Evolutionary conservation across 1,140 invertebrate genomes (phyloP), one percentile per base, ranked within the genome.

Genomic region (Cepaea nemoralis): DNA sequence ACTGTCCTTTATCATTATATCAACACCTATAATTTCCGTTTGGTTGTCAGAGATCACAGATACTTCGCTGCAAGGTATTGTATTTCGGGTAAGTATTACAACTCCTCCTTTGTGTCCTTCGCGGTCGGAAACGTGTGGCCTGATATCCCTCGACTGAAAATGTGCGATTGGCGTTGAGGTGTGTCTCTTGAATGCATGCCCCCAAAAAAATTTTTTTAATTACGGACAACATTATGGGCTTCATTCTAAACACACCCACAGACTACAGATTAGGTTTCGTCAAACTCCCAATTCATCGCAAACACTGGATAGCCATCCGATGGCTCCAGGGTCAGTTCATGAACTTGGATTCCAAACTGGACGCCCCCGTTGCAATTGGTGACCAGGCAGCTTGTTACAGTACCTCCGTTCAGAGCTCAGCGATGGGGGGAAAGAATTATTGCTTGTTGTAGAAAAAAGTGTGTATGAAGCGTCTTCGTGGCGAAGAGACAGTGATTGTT

Each of bases 291-390:
- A 91, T 98, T 55, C 94, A 95, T 78, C 92, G 95, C 77, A 94
- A 97, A 87, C 97, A 98, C 89, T 98, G 97, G 97, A 95, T 98
- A 86, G 94, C 96, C 19, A 93, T 89, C 22, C 83, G 87, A 35
- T 84, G 87, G 76, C 87, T 90, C 27, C 83, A 87, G 82, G 94
- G 94, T 81, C 92, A 93, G 71, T 99, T 95, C 93, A 98, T 97
- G 88, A 98, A 98, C 93, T 92, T 99, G 24, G 97, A 99, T 91
- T 98, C 97, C 0, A 99, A 99, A 91, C 91, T 98, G 67, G 94
- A 87, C 92, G 19, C 97, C 97, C 77, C 77, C 33, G 50, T 33
- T 48, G 88, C 94, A 31, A 97, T 98, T 90, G 97, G 97, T 89
- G 94, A 94, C 94, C 94, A 95, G 78, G 92, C 74, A 95, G 96